Evolutionary conservation across 2,797 vertebrate genomes (phyloP).

Genomic region (Masticophis lateralis): DNA sequence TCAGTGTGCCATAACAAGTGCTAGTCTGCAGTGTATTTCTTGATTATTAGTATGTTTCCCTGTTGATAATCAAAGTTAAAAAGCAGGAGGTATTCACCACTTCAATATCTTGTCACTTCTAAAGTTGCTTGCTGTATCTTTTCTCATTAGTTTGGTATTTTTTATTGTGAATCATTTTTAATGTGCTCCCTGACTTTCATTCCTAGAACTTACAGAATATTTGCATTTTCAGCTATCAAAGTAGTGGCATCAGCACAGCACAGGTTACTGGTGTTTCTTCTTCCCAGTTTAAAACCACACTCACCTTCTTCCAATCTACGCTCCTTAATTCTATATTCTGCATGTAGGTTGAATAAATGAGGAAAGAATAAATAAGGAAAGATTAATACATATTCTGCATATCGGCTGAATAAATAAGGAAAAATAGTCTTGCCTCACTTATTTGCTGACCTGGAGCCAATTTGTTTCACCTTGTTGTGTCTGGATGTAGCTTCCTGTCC

Average conservation of each 20-base stretch:
- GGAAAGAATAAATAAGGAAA: neutral
- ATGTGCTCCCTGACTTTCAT: neutral
- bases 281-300: neutral
- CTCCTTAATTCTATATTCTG: neutral
- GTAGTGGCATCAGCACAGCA: neutral
- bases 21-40: neutral
- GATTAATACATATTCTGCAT: neutral
- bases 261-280: neutral
- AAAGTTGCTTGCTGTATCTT: neutral
- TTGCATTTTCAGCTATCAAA: neutral
- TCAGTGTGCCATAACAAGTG: neutral
- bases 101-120: neutral
- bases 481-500: neutral
- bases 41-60: neutral
- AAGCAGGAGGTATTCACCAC: neutral
- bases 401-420: neutral
- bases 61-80: neutral
- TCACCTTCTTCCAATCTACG: neutral
- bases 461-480: neutral
- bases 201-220: neutral
- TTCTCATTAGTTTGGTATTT: neutral
- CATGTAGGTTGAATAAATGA: neutral
- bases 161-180: neutral
- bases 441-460: neutral
- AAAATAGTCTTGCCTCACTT: neutral